Evolutionary conservation across 2,797 vertebrate genomes (phyloP).

Genomic region (Crypturellus tataupa): DNA sequence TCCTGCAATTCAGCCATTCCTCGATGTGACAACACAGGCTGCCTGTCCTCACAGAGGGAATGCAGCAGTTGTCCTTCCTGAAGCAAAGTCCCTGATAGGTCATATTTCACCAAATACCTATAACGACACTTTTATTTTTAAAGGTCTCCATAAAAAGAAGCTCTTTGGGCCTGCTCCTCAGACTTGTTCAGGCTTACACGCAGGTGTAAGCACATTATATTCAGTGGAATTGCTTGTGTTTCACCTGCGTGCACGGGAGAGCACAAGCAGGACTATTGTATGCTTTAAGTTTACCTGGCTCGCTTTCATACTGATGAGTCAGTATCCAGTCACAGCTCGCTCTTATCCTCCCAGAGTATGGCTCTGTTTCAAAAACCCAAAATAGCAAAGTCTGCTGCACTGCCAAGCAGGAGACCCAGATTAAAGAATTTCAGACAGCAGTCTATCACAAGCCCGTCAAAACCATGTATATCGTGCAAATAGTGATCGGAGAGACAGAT

Average conservation of each 20-base stretch:
- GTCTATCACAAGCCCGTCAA: conserved; percentile 78
- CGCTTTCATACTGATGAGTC: conserved; percentile 63
- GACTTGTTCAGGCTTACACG: rapidly evolving
- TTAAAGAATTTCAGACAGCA: conserved; percentile 79
- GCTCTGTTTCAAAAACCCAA: conserved; percentile 75
- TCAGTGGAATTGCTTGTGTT: not conserved
- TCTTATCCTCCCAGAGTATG: conserved; percentile 60
- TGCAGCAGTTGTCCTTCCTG: not conserved
- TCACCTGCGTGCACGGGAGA: not conserved
- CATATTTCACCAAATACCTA: not conserved
- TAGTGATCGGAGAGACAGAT: conserved; percentile 74
- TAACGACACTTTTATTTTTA: not conserved
- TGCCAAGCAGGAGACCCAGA: conserved; percentile 76
- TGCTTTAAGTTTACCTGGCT: conserved; percentile 35
- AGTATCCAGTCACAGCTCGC: conserved; percentile 54
- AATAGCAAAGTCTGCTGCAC: conserved; percentile 76
- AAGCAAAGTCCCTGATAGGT: not conserved
- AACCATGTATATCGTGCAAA: conserved; percentile 73
- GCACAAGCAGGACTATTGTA: not conserved
- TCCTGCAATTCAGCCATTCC: not conserved
- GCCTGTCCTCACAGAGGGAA: not conserved
- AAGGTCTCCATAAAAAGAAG: not conserved
- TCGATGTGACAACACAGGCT: not conserved
- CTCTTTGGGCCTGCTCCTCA: not conserved
- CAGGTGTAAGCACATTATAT: not conserved